Base-by-base conservation (phyloP, 1,140 invertebrate species). In the Neodiprion fabricii region DNA sequence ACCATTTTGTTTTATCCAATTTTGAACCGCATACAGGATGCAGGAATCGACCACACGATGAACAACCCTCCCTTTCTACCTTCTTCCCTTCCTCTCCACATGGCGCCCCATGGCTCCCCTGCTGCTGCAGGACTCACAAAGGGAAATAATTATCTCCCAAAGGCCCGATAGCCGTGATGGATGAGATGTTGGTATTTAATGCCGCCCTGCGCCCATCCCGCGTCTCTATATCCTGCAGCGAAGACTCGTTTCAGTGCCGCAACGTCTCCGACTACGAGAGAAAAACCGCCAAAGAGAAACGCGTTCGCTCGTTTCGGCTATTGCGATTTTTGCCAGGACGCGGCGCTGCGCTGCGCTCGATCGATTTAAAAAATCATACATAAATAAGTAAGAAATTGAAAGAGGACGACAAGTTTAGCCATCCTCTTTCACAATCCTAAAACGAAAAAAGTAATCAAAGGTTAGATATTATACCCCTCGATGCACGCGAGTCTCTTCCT, bases 101-200 rank as follows among this genome's bases (percentile, higher is more conserved):
- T 84, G 82, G 79, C 75, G 79, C 78, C 82, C 74, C 72, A 67
- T 77, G 67, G 17, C 17, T 21, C 17, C 17, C 17, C 17, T 21
- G 17, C 17, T 74, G 67, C 76, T 80, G 76, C 72, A 76, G 23
- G 75, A 75, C 72, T 28, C 77, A 83, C 81, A 80, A 85, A 82
- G 80, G 72, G 80, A 85, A 86, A 85, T 85, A 86, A 86, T 86
- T 85, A 85, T 79, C 79, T 76, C 72, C 72, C 77, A 75, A 28
- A 11, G 72, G 66, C 17, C 73, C 77, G 66, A 66, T 10, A n/a
- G 10, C 10, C 10, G 50, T 53, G 50, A 53, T 53, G 50, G 50
- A 53, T 53, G 50, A 53, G 50, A 53, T 2, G 50, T 53, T 53
- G 50, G 17, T 21, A 21, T 21, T 21, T 21, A 21, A 21, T 21